These are phyloP conservation scores for Epizoanthus ramosus DNA, from an alignment of 92 coral and sea anemone species.

Conservation along the genomic window DNA sequence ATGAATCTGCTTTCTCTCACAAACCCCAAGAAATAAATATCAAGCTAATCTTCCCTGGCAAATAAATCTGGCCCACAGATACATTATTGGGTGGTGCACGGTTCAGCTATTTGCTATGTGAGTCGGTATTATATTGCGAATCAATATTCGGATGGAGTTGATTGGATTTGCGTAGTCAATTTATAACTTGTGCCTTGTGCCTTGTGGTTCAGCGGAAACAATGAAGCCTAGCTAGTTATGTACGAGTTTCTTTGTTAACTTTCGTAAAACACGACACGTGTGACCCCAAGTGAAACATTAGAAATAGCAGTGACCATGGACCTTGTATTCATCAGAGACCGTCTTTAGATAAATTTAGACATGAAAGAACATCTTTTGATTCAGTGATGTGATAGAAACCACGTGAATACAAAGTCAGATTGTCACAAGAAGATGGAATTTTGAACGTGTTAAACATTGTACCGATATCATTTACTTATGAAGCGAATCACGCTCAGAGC, in stretches of 20 bases:
- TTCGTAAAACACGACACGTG: conserved; percentile 19
- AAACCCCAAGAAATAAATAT: conserved; percentile 20
- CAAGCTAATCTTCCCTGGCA: conserved; percentile 15
- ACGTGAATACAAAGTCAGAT: conserved; percentile 23
- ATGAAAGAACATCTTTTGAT: conserved; percentile 6
- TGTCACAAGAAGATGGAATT: conserved; percentile 19
- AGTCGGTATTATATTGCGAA: conserved; percentile 15
- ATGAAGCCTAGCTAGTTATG: neutral
- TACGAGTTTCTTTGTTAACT: conserved; percentile 4
- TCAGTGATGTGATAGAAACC: conserved; percentile 13
- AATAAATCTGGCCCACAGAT: conserved; percentile 24
- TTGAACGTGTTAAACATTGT: neutral
- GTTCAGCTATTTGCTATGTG: neutral
- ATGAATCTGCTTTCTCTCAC: conserved; percentile 20
- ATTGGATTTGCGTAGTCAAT: conserved; percentile 15
- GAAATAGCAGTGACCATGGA: neutral
- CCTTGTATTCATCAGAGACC: neutral
- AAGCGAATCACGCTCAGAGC: conserved; percentile 31
- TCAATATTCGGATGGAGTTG: conserved; percentile 3
- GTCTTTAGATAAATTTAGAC: conserved; percentile 14
- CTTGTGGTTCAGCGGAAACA: conserved; percentile 12
- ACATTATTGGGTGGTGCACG: conserved; percentile 6
- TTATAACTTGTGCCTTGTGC: conserved; percentile 17
- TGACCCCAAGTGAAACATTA: conserved; percentile 15
- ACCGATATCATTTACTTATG: neutral